phyloP scores from a whole-genome alignment of 2,797 vertebrate species.

The Pseudochirops corinnae region DNA sequence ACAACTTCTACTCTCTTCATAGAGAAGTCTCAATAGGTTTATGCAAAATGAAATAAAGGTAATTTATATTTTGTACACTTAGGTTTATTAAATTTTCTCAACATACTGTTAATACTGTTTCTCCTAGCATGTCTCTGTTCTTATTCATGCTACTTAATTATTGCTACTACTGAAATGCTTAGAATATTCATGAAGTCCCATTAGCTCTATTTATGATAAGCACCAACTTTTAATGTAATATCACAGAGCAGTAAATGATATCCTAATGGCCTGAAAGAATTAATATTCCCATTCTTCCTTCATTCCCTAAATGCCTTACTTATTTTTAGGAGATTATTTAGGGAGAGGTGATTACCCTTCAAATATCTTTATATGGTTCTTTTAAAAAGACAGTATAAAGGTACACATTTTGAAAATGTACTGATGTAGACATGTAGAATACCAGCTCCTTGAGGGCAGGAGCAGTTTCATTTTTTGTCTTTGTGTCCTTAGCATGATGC shows the following conservation, averaged over 20 bases:
- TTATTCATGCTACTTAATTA: conserved; percentile 38
- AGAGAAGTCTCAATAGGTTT: conserved; percentile 9
- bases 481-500: neutral
- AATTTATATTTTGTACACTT: conserved; percentile 33
- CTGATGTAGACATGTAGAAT: neutral
- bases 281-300: conserved; percentile 28
- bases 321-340: conserved; percentile 4
- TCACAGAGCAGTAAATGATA: neutral
- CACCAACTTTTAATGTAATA: conserved; percentile 49
- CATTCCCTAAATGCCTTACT: neutral
- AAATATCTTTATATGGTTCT: neutral
- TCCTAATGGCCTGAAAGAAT: neutral
- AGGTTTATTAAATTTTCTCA: conserved; percentile 36
- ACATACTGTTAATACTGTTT: conserved; percentile 48
- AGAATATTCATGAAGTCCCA: conserved; percentile 19
- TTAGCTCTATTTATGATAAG: conserved; percentile 7
- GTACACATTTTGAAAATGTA: conserved; percentile 20
- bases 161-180: conserved; percentile 44
- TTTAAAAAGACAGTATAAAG: neutral
- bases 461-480: neutral
- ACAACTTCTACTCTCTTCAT: neutral
- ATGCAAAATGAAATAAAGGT: conserved; percentile 6
- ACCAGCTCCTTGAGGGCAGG: neutral
- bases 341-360: neutral
- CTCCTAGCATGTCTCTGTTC: conserved; percentile 22